phyloP scores from a whole-genome alignment of 2,113 vertebrate genomes.

The Larimichthys polyactis region DNA sequence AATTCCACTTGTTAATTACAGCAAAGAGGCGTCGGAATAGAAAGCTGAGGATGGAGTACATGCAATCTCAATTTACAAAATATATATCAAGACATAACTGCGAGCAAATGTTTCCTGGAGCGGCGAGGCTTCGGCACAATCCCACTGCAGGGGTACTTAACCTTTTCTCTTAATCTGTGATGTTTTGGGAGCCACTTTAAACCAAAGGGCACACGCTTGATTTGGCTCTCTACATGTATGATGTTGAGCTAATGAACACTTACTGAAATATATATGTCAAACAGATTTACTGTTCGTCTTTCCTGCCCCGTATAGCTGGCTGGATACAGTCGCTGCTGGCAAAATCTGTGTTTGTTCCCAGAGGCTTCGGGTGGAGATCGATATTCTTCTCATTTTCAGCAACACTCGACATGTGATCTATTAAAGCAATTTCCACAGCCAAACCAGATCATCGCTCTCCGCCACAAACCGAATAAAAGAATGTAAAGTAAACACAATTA shows the following conservation, averaged over 20 bases:
- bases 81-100: constrained; percentile 6
- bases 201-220: not conserved
- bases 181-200: not conserved
- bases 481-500: not conserved
- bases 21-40: constrained; percentile 2
- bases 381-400: not conserved
- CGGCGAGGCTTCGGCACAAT: not conserved
- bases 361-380: not conserved
- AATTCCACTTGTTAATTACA: constrained; percentile 65
- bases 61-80: not conserved
- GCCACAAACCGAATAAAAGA: not conserved
- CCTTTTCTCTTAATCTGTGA: constrained; percentile 5
- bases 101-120: not conserved
- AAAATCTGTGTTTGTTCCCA: not conserved
- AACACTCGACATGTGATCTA: constrained; percentile 3
- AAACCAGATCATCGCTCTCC: not conserved
- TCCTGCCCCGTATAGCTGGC: fast-evolving
- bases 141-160: not conserved
- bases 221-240: not conserved
- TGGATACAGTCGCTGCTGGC: not conserved
- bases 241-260: not conserved
- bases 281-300: not conserved
- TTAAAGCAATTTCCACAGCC: not conserved
- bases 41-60: not conserved
- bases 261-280: not conserved